phyloP scores from a whole-genome alignment of 2,113 vertebrate species.

The Uria lomvia region DNA sequence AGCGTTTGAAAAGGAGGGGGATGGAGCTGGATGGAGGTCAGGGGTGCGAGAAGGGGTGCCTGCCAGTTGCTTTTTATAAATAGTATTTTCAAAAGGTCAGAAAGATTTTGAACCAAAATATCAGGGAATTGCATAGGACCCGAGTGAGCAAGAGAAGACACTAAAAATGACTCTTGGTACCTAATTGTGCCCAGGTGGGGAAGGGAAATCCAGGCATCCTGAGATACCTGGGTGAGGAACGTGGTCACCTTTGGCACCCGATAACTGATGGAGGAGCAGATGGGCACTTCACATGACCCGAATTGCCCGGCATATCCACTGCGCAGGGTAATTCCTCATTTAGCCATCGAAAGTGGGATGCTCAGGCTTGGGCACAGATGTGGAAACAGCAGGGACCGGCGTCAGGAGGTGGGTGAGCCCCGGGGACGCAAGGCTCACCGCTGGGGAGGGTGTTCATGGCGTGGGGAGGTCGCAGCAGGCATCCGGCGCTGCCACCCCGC shows the following conservation, averaged over 20 bases:
- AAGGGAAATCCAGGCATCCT: background rate
- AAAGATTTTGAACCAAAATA: background rate
- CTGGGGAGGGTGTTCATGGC: background rate
- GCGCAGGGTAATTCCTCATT: background rate
- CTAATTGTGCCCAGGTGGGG: background rate
- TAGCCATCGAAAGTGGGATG: fast-evolving
- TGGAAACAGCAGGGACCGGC: background rate
- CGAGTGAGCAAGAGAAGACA: fast-evolving
- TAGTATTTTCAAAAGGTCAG: background rate
- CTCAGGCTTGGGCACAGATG: fast-evolving
- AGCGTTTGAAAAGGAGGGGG: background rate
- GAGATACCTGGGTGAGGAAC: background rate
- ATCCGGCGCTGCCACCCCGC: background rate
- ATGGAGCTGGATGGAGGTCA: background rate
- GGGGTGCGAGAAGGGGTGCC: background rate
- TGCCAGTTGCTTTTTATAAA: background rate
- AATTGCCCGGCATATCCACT: fast-evolving
- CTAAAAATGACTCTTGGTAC: background rate
- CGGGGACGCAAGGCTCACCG: background rate
- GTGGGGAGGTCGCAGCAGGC: fast-evolving
- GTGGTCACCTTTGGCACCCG: fast-evolving
- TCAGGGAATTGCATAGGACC: background rate
- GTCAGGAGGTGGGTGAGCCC: background rate
- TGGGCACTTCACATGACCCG: fast-evolving
- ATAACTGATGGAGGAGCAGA: background rate